Conservation (phyloP, 2,888 invertebrate species). For the Apamea anceps region DNA sequence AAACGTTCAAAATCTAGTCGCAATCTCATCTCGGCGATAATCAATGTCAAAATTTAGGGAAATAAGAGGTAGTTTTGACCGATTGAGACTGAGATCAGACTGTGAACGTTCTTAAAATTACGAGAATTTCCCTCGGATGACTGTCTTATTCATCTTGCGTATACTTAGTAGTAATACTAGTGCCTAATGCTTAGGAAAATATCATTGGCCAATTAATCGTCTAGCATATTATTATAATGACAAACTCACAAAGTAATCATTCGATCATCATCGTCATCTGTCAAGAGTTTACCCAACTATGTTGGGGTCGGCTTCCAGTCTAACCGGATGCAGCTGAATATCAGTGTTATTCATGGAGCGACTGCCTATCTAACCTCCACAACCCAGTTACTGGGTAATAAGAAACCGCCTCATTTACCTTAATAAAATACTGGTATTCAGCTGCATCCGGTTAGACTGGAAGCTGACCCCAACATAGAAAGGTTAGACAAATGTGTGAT, state of each 20-base stretch:
- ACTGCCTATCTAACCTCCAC: too few relatives aligned
- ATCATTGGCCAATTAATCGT: neutral
- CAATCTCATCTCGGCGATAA: too few relatives aligned
- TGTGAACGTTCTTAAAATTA: too few relatives aligned
- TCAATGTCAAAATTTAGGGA: too few relatives aligned
- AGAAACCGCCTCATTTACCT: too few relatives aligned
- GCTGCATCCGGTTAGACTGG: too few relatives aligned
- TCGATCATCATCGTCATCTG: neutral
- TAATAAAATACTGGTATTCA: neutral
- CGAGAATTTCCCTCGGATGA: neutral
- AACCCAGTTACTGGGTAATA: too few relatives aligned
- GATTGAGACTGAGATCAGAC: too few relatives aligned
- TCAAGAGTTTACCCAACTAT: neutral
- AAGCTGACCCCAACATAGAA: too few relatives aligned
- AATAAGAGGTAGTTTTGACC: too few relatives aligned
- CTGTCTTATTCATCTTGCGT: conserved; percentile 3
- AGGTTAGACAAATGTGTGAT: neutral
- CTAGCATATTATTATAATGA: neutral
- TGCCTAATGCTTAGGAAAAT: neutral
- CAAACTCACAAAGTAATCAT: neutral
- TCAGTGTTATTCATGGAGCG: neutral
- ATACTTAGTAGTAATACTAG: conserved; percentile 1
- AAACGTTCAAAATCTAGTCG: too few relatives aligned
- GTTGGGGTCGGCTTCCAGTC: neutral
- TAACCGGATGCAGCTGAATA: neutral